phyloP scores from a whole-genome alignment of 2,113 vertebrate species.

The Coracopsis vasa region DNA sequence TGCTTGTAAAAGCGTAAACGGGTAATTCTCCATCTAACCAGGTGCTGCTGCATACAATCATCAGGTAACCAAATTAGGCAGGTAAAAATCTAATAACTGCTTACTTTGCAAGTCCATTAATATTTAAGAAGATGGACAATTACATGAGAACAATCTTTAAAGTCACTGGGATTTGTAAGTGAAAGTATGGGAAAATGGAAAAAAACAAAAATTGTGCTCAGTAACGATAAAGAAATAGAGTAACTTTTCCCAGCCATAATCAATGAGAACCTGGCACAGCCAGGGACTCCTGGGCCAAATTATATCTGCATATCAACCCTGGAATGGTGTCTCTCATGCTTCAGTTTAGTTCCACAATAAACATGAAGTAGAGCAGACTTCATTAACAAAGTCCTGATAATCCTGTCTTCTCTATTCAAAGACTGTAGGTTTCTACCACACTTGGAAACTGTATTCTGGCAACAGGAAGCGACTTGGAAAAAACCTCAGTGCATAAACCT shows the following conservation, averaged over 20 bases:
- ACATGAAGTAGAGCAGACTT: background rate
- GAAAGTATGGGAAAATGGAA: background rate
- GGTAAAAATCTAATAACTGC: background rate
- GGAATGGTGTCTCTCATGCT: background rate
- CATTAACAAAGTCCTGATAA: background rate
- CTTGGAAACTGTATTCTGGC: background rate
- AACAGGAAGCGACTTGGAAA: background rate
- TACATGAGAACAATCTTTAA: background rate
- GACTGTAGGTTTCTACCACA: background rate
- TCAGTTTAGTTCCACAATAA: background rate
- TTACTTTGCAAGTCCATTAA: background rate
- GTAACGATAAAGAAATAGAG: background rate
- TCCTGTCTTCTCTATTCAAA: background rate
- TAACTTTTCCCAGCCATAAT: background rate
- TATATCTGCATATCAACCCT: background rate
- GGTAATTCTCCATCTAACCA: background rate
- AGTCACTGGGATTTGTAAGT: background rate
- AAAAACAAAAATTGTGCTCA: background rate
- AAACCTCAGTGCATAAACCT: background rate
- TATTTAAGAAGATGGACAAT: background rate
- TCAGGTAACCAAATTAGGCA: background rate
- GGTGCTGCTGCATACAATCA: background rate
- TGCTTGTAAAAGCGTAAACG: background rate
- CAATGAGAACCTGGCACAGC: background rate
- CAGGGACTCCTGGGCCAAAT: background rate